Conservation (phyloP, 2,888 invertebrate species). For the Phortica magna region DNA sequence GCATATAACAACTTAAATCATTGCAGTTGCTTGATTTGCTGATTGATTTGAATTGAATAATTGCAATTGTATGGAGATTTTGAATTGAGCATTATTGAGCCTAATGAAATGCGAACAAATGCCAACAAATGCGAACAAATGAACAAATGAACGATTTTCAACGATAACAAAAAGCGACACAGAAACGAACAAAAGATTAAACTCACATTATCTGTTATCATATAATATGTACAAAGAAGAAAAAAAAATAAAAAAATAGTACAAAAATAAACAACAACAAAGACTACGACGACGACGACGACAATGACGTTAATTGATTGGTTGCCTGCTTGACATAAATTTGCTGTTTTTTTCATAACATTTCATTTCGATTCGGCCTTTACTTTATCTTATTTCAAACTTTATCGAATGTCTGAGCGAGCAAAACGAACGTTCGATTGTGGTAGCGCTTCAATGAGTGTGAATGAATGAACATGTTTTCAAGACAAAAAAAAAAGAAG, state of each 20-base stretch:
- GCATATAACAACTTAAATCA: conserved; percentile 60
- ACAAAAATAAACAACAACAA: background rate
- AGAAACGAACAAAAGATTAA: too few species aligned
- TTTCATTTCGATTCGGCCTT: background rate
- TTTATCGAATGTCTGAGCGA: too few species aligned
- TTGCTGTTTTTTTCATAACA: background rate
- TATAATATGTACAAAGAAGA: too few species aligned
- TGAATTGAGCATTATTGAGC: conserved; percentile 30
- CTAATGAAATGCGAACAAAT: conserved; percentile 21
- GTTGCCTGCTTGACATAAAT: background rate
- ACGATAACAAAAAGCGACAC: conserved; percentile 1
- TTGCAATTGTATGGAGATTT: conserved; percentile 63
- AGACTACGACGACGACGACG: background rate
- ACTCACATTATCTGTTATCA: too few species aligned
- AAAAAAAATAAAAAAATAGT: too few species aligned
- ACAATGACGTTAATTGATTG: conserved; percentile 1
- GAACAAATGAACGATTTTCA: background rate
- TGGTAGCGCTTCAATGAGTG: too few species aligned
- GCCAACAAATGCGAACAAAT: conserved; percentile 9
- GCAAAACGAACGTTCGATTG: too few species aligned
- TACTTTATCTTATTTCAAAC: too few species aligned
- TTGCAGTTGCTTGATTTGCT: conserved; percentile 60
- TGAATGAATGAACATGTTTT: too few species aligned
- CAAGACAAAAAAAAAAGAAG: too few species aligned
- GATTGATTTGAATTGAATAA: conserved; percentile 76